phyloP scores from a whole-genome alignment of 2,888 invertebrate genomes.

The Eristalinus aeneus region DNA sequence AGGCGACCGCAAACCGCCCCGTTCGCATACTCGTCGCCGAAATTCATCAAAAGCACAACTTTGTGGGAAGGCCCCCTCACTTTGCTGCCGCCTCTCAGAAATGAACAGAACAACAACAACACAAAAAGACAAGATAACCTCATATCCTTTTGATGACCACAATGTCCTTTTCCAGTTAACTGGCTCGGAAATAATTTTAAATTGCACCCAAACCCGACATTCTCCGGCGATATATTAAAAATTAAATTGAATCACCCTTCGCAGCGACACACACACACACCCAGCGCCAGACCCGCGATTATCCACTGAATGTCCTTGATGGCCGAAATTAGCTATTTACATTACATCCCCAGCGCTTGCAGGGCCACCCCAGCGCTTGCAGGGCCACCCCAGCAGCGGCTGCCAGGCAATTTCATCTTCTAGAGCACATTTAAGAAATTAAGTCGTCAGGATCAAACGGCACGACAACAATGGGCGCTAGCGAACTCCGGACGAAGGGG shows the following conservation, averaged over 20 bases:
- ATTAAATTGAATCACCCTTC: slow-evolving; percentile 60
- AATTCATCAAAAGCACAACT: slow-evolving; percentile 29
- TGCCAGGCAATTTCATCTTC: slow-evolving; percentile 60
- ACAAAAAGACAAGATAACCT: slow-evolving; percentile 6
- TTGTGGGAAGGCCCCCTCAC: slow-evolving; percentile 12
- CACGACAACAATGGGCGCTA: neutral
- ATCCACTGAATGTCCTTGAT: slow-evolving; percentile 60
- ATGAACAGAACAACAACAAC: neutral
- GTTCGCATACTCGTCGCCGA: neutral
- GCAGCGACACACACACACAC: slow-evolving; percentile 17
- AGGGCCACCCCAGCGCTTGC: slow-evolving; percentile 4
- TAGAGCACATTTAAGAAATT: slow-evolving; percentile 66
- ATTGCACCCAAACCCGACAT: slow-evolving; percentile 46
- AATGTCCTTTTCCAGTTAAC: slow-evolving; percentile 68
- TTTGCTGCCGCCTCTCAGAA: neutral
- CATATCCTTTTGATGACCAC: slow-evolving; percentile 60
- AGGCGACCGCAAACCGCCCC: neutral
- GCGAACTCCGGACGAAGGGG: neutral
- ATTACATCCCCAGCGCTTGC: slow-evolving; percentile 42
- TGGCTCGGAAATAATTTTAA: slow-evolving; percentile 67
- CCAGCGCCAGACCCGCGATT: slow-evolving; percentile 15
- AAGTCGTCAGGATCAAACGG: slow-evolving; percentile 61
- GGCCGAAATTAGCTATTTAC: slow-evolving; percentile 63
- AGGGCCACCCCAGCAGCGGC: neutral
- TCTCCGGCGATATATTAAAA: slow-evolving; percentile 53